Conservation (phyloP, 2,113 vertebrate species). For the Gobio gobio region DNA sequence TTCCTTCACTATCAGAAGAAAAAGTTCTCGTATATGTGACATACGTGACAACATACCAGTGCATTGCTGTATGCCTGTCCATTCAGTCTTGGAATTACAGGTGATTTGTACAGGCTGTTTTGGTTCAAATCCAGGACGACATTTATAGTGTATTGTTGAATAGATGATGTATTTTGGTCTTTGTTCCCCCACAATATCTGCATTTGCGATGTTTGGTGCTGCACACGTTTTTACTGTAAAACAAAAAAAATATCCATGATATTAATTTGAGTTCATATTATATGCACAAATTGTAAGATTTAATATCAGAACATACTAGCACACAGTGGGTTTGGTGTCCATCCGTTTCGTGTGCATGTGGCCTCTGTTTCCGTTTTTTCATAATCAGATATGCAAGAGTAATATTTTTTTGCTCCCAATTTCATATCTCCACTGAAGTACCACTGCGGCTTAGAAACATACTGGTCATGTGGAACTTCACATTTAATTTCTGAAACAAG, state of each 20-base stretch:
- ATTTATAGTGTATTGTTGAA: neutral
- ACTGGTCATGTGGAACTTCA: neutral
- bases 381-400: neutral
- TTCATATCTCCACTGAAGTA: neutral
- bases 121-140: neutral
- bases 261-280: too few relatives aligned
- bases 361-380: accelerated
- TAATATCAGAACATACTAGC: neutral
- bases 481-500: constrained; percentile 18
- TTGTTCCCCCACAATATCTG: neutral
- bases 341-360: constrained; percentile 27
- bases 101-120: neutral
- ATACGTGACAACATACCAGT: neutral
- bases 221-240: neutral
- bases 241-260: too few relatives aligned
- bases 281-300: too few relatives aligned
- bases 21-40: too few relatives aligned
- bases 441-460: accelerated
- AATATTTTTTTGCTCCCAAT: neutral
- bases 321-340: constrained; percentile 35
- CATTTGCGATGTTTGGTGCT: neutral
- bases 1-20: neutral
- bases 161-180: neutral
- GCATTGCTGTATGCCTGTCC: neutral
- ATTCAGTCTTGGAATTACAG: neutral